Evolutionary conservation across 2,888 invertebrate species (phyloP).

Genomic region (Ceratothoa steindachneri): DNA sequence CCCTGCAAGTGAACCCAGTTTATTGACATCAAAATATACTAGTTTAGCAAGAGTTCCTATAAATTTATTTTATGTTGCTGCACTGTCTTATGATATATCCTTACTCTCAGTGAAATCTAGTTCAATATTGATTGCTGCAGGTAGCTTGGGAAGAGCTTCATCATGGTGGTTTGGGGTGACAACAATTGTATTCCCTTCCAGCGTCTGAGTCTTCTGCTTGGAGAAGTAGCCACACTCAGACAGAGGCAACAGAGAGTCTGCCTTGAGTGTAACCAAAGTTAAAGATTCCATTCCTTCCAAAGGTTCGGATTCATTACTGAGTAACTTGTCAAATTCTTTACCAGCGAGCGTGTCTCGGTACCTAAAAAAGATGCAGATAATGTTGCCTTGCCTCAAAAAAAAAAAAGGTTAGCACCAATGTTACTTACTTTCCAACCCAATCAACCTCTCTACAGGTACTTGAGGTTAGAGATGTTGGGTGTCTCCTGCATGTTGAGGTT

Average conservation of each 20-base stretch:
- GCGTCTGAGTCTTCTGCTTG: neutral
- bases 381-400: too few relatives aligned
- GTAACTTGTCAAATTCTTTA: conserved; percentile 36
- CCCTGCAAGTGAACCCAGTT: too few relatives aligned
- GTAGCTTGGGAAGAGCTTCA: conserved; percentile 26
- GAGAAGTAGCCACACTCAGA: neutral
- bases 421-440: too few relatives aligned
- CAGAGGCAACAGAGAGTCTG: neutral
- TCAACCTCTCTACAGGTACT: too few relatives aligned
- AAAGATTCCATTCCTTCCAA: neutral
- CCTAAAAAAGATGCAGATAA: conserved; percentile 9
- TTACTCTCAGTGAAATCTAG: conserved; percentile 37
- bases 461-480: too few relatives aligned
- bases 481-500: too few relatives aligned
- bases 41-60: too few relatives aligned
- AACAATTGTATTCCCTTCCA: conserved; percentile 33
- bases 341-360: conserved; percentile 40
- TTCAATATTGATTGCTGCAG: conserved; percentile 40
- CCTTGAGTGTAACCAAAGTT: neutral
- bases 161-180: conserved; percentile 26
- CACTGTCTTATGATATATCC: neutral
- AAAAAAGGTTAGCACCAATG: too few relatives aligned
- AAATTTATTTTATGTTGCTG: too few relatives aligned
- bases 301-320: conserved; percentile 18
- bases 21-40: too few relatives aligned